Conservation (phyloP, 1,140 invertebrate genomes). For the Spodoptera frugiperda region DNA sequence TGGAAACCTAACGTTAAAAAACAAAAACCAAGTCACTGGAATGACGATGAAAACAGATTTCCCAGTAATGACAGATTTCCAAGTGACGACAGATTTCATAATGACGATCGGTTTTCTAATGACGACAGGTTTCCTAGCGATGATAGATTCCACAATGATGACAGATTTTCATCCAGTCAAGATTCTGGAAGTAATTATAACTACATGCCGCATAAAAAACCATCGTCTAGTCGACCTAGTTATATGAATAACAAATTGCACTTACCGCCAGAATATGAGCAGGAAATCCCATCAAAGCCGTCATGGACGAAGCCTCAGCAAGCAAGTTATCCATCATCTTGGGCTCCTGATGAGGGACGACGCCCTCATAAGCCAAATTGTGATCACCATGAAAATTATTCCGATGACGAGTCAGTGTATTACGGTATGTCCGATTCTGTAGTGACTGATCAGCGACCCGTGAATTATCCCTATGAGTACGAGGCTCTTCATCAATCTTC, state of each 20-base stretch:
- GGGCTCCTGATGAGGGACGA: constrained; percentile 76
- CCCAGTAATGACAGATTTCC: constrained; percentile 63
- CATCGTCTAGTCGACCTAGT: constrained; percentile 67
- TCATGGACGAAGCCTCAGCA: constrained; percentile 76
- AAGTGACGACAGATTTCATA: constrained; percentile 58
- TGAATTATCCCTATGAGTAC: constrained; percentile 88
- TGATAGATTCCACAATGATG: constrained; percentile 5
- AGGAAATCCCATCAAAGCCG: constrained; percentile 77
- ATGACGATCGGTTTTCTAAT: constrained; percentile 65
- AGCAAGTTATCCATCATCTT: constrained; percentile 69
- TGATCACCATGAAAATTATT: constrained; percentile 73
- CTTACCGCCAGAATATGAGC: constrained; percentile 70
- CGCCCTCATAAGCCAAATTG: constrained; percentile 79
- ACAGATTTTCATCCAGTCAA: constrained; percentile 57
- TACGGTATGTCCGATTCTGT: constrained; percentile 84
- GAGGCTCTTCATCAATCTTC: constrained; percentile 73
- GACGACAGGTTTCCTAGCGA: constrained; percentile 56
- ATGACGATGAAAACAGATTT: constrained; percentile 73
- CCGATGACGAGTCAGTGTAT: constrained; percentile 72
- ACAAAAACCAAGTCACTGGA: constrained; percentile 80
- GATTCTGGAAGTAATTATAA: constrained; percentile 66
- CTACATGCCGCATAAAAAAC: constrained; percentile 70
- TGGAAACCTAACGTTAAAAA: constrained; percentile 89
- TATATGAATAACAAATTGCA: constrained; percentile 80
- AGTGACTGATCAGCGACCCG: constrained; percentile 89